Conservation (phyloP, 2,113 vertebrate species). For the Stictonetta naevosa region DNA sequence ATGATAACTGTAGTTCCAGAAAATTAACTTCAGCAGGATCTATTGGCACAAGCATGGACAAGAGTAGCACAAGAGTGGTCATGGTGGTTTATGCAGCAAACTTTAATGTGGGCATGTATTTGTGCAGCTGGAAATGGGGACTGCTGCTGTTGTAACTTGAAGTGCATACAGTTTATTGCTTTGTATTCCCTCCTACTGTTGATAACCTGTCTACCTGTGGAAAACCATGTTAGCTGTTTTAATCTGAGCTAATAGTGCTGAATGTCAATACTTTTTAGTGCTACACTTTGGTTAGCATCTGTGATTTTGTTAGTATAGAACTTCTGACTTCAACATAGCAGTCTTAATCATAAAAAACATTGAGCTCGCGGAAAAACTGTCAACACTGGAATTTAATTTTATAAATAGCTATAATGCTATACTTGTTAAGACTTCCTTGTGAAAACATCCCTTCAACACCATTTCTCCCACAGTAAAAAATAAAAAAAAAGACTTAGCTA, state of each 20-base stretch:
- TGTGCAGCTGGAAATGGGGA: not conserved
- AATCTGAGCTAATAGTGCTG: not conserved
- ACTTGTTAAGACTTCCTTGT: not conserved
- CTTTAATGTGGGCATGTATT: not conserved
- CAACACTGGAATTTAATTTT: not conserved
- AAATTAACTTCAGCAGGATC: not conserved
- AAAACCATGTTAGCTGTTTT: not conserved
- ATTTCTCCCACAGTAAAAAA: not conserved
- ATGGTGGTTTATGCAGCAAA: not conserved
- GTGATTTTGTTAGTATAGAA: slow-evolving; percentile 23
- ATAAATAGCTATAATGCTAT: slow-evolving; percentile 16
- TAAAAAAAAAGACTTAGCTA: not conserved
- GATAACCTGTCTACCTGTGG: not conserved
- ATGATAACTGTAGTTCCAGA: not conserved
- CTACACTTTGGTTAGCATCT: not conserved
- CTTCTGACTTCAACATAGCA: not conserved
- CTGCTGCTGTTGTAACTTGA: not conserved
- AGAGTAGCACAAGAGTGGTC: not conserved
- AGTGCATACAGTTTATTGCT: not conserved
- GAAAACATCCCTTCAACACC: not conserved
- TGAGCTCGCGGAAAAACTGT: not conserved
- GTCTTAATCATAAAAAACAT: not conserved
- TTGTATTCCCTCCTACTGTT: not conserved
- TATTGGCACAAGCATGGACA: not conserved
- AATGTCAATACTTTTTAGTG: not conserved